Conservation (phyloP, 2,797 vertebrate genomes). For the Malacoctenus gilli region DNA sequence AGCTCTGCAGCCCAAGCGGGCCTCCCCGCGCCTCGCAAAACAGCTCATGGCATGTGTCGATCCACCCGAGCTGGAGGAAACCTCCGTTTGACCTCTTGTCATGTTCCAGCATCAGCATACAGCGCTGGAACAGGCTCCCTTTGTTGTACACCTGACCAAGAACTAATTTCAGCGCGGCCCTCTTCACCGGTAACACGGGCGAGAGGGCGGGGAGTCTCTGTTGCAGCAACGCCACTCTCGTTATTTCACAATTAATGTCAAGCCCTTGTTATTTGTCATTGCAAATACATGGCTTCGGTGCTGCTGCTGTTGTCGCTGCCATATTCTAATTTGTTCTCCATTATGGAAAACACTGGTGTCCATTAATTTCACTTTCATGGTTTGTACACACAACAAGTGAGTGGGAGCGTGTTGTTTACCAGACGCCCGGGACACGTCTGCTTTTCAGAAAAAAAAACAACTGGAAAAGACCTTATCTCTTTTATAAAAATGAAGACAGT, state of each 20-base stretch:
- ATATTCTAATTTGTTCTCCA: slow-evolving; percentile 86
- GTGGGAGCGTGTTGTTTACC: slow-evolving; percentile 76
- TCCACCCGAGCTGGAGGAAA: slow-evolving; percentile 47
- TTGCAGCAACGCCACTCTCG: slow-evolving; percentile 73
- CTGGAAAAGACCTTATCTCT: neutral
- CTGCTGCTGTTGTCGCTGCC: slow-evolving; percentile 78
- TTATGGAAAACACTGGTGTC: slow-evolving; percentile 84
- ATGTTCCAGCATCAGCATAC: slow-evolving; percentile 71
- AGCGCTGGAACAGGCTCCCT: slow-evolving; percentile 64
- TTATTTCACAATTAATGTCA: slow-evolving; percentile 86
- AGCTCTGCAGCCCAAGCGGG: slow-evolving; percentile 22
- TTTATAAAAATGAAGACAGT: too few relatives aligned
- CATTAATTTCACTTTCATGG: slow-evolving; percentile 85
- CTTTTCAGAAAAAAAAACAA: slow-evolving; percentile 46
- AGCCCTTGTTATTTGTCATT: slow-evolving; percentile 82
- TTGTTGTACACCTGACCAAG: slow-evolving; percentile 78
- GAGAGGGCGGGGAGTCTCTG: slow-evolving; percentile 68
- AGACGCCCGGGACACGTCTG: slow-evolving; percentile 57
- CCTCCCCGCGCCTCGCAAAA: slow-evolving; percentile 50
- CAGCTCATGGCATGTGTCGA: slow-evolving; percentile 62
- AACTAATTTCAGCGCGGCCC: slow-evolving; percentile 66
- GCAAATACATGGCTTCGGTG: slow-evolving; percentile 73
- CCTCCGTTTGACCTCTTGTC: slow-evolving; percentile 67
- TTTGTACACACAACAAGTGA: slow-evolving; percentile 79
- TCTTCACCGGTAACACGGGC: slow-evolving; percentile 64